Conservation (phyloP, 2,888 invertebrate genomes). For the Microdon myrmicae region DNA sequence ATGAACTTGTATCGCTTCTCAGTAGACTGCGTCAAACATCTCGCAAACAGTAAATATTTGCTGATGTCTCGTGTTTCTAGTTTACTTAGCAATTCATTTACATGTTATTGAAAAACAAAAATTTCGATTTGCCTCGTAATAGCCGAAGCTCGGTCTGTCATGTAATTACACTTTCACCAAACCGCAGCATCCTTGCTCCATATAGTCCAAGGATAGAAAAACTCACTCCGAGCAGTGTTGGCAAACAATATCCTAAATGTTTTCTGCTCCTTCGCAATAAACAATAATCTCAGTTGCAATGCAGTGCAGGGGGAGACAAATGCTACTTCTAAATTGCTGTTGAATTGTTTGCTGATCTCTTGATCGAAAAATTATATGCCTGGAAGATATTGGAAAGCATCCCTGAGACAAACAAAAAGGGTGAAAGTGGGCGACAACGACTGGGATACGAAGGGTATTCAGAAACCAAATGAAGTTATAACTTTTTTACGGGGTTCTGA, state of each 20-base stretch:
- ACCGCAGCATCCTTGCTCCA: slow-evolving; percentile 33
- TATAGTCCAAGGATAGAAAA: slow-evolving; percentile 32
- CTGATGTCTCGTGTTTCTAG: slow-evolving; percentile 23
- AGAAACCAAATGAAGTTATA: slow-evolving; percentile 48
- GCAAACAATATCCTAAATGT: slow-evolving; percentile 50
- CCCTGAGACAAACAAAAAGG: slow-evolving; percentile 46
- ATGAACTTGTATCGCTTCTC: no score
- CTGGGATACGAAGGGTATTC: slow-evolving; percentile 31
- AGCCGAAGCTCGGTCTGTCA: slow-evolving; percentile 11
- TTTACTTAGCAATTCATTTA: slow-evolving; percentile 41
- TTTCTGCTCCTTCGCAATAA: slow-evolving; percentile 12
- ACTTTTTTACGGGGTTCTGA: slow-evolving; percentile 40
- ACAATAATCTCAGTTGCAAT: slow-evolving; percentile 22
- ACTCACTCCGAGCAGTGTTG: slow-evolving; percentile 43
- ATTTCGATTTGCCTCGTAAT: background rate
- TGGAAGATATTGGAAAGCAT: slow-evolving; percentile 57
- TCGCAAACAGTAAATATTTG: slow-evolving; percentile 35
- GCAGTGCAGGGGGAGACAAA: slow-evolving; percentile 15
- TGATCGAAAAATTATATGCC: slow-evolving; percentile 61
- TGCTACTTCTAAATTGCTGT: slow-evolving; percentile 49
- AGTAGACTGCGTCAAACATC: no score
- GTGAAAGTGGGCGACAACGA: slow-evolving; percentile 32
- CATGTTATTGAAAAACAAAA: slow-evolving; percentile 42
- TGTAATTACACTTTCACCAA: slow-evolving; percentile 41
- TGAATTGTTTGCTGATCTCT: slow-evolving; percentile 61